Percentiles rank a stretch among this genome's conserved stretches.
Conservation (phyloP, 2,888 invertebrate species). For the Steromphala cineraria region DNA sequence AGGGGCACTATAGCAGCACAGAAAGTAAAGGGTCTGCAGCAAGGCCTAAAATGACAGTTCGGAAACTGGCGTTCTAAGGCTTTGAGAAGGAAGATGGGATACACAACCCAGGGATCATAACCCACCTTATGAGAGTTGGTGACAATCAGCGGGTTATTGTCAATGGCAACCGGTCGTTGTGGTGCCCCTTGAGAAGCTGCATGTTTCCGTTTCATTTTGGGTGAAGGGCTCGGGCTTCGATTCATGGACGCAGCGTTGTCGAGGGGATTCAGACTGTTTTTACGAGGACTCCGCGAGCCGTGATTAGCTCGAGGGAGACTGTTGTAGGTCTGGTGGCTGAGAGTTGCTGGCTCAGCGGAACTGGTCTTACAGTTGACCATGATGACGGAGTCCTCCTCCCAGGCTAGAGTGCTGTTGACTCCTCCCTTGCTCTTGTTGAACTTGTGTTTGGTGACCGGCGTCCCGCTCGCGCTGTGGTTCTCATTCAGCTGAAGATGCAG, state of each 20-base stretch:
- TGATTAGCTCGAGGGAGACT: conserved; percentile 46
- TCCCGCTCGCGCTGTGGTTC: conserved; percentile 23
- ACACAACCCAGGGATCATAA: too few relatives aligned
- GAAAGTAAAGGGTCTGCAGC: too few relatives aligned
- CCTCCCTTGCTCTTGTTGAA: conserved; percentile 35
- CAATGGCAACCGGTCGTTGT: conserved; percentile 83
- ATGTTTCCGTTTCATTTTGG: conserved; percentile 57
- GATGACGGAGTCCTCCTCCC: conserved; percentile 66
- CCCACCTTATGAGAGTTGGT: conserved; percentile 80
- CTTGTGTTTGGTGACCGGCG: conserved; percentile 23
- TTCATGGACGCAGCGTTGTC: conserved; percentile 41
- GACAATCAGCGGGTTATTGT: conserved; percentile 84
- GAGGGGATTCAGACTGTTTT: conserved; percentile 47
- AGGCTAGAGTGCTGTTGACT: conserved; percentile 44
- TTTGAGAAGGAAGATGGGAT: too few relatives aligned
- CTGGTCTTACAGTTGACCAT: conserved; percentile 49
- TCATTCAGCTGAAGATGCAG: conserved; percentile 8
- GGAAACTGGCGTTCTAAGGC: too few relatives aligned
- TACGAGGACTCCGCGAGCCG: conserved; percentile 47
- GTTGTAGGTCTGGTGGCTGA: conserved; percentile 21
- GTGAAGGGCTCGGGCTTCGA: conserved; percentile 63
- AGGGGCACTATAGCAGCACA: too few relatives aligned
- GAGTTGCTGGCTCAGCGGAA: not conserved
- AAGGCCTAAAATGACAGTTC: too few relatives aligned
- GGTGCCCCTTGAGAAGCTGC: conserved; percentile 33